phyloP scores from a whole-genome alignment of 2,888 invertebrate genomes.

The Glyphotaelius pellucidus region DNA sequence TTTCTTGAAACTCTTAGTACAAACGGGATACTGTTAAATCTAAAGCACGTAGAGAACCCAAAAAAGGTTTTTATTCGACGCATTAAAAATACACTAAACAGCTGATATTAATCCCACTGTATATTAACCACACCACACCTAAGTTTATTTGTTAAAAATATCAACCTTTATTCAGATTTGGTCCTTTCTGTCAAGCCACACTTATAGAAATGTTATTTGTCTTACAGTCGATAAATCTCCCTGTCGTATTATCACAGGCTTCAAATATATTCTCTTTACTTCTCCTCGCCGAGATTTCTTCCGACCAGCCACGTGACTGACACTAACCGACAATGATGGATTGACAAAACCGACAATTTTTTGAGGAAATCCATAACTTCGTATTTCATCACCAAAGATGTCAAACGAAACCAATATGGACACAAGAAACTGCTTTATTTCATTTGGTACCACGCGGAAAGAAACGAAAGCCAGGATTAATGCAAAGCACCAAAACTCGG shows the following conservation, averaged over 20 bases:
- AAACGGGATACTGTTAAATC: too few relatives aligned
- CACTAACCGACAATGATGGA: slow-evolving; percentile 63
- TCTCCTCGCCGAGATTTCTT: slow-evolving; percentile 35
- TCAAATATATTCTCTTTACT: slow-evolving; percentile 60
- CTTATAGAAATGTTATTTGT: slow-evolving; percentile 61
- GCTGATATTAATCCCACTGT: too few relatives aligned
- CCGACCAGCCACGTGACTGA: slow-evolving; percentile 49
- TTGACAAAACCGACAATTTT: slow-evolving; percentile 43
- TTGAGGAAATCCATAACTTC: slow-evolving; percentile 27
- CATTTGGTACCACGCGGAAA: background rate
- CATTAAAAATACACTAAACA: too few relatives aligned
- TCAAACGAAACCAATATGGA: slow-evolving; percentile 6
- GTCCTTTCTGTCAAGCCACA: background rate
- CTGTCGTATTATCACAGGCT: slow-evolving; percentile 52
- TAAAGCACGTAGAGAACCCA: too few relatives aligned
- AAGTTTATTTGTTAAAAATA: background rate
- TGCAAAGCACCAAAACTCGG: background rate
- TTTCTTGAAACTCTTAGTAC: too few relatives aligned
- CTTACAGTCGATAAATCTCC: slow-evolving; percentile 64
- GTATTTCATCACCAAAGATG: background rate
- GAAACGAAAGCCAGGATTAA: background rate
- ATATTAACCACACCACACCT: background rate
- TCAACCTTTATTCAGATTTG: background rate
- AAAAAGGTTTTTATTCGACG: too few relatives aligned
- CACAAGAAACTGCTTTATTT: background rate